A percentile compares a stretch with the other conserved stretches of the same genome.
phyloP scores from a whole-genome alignment of 2,113 vertebrate species.

The Phylloscopus trochilus region DNA sequence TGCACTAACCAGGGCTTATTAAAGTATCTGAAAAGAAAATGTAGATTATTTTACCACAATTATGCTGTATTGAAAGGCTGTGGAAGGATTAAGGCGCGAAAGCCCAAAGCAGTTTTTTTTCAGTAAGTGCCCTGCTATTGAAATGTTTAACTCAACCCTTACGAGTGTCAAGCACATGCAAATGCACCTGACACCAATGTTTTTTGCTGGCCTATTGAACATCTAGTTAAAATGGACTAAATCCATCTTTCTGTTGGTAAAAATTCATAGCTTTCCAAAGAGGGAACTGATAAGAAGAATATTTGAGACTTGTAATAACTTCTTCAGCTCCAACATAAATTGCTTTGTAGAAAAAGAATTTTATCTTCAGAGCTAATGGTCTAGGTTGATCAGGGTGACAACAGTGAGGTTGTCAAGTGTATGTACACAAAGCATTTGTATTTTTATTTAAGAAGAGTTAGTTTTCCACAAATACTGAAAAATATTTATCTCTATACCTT shows the following conservation, averaged over 20 bases:
- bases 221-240: background rate
- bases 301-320: background rate
- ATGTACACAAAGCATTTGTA: background rate
- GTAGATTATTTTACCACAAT: background rate
- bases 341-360: background rate
- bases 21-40: background rate
- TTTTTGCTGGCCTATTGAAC: background rate
- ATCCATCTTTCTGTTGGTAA: background rate
- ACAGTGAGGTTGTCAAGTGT: background rate
- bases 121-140: background rate
- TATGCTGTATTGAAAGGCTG: background rate
- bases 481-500: background rate
- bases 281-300: background rate
- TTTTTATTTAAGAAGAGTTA: background rate
- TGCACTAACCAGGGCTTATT: background rate
- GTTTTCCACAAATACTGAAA: slow-evolving; percentile 10
- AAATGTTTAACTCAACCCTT: background rate
- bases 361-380: background rate
- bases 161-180: background rate
- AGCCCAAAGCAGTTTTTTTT: background rate
- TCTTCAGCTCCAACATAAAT: background rate
- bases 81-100: background rate
- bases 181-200: background rate
- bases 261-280: background rate
- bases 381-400: background rate